Evolutionary conservation across 2,888 invertebrate species (phyloP).

Genomic region (Tinea pellionella): DNA sequence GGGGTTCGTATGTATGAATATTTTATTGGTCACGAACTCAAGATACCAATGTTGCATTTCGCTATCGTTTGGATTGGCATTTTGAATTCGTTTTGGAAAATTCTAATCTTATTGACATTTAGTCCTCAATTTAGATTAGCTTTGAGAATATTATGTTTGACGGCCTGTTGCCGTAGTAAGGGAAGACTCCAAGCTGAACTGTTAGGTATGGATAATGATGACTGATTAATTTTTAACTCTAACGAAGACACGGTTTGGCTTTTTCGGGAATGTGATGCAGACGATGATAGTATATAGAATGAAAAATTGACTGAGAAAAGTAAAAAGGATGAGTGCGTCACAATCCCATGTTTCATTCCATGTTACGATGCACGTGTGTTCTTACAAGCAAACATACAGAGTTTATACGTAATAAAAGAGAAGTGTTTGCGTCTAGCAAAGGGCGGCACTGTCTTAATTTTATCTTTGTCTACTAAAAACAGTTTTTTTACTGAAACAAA

Average conservation of each 20-base stretch:
- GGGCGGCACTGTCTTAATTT: no score
- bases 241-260: neutral
- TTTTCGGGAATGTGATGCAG: neutral
- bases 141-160: slow-evolving; percentile 87
- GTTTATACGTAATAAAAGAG: no score
- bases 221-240: slow-evolving; percentile 57
- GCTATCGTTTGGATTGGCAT: slow-evolving; percentile 95
- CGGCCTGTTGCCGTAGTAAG: slow-evolving; percentile 88
- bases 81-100: slow-evolving; percentile 95
- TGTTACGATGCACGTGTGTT: no score
- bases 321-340: neutral
- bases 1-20: slow-evolving; percentile 83
- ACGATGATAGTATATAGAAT: neutral
- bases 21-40: slow-evolving; percentile 71
- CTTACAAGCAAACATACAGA: no score
- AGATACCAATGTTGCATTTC: slow-evolving; percentile 89
- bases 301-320: neutral
- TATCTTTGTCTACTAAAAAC: neutral
- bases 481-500: neutral
- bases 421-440: no score
- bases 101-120: slow-evolving; percentile 87
- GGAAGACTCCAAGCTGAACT: slow-evolving; percentile 86
- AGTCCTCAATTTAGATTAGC: slow-evolving; percentile 95
- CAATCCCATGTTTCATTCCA: no score
- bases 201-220: slow-evolving; percentile 87